Percentiles rank a stretch among this genome's conserved stretches.
These are phyloP conservation scores for Acanthochromis polyacanthus DNA, from an alignment of 2,113 vertebrate genomes.

Conservation along the genomic window DNA sequence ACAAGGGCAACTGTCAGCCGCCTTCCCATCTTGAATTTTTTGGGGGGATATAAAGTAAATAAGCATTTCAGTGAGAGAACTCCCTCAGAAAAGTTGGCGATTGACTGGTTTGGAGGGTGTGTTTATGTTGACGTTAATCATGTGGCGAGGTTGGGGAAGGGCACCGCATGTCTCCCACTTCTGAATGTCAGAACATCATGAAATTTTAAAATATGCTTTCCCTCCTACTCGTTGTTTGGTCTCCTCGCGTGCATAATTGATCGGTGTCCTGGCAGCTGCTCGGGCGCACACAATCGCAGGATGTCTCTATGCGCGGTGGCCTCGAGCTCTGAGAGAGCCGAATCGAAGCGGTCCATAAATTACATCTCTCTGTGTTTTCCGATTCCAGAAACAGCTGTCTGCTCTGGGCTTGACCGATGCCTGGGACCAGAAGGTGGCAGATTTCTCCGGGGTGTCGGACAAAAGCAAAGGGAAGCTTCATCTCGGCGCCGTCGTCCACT, in stretches of 20 bases:
- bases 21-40: constrained; percentile 41
- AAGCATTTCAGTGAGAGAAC: constrained; percentile 17
- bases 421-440: constrained; percentile 69
- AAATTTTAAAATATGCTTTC: constrained; percentile 63
- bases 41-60: constrained; percentile 52
- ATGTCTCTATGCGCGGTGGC: constrained; percentile 6
- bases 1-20: constrained; percentile 83
- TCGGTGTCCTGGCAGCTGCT: constrained; percentile 48
- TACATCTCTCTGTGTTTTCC: constrained; percentile 6
- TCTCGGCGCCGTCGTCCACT: constrained; percentile 72
- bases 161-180: constrained; percentile 12
- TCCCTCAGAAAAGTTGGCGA: constrained; percentile 46
- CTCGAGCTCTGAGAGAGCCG: constrained; percentile 1
- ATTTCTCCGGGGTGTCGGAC: constrained; percentile 69
- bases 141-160: constrained; percentile 8
- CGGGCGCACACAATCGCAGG: constrained; percentile 9
- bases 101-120: constrained; percentile 27
- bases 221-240: constrained; percentile 51
- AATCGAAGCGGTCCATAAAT: constrained; percentile 5
- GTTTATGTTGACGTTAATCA: constrained; percentile 41
- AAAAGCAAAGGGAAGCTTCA: constrained; percentile 64
- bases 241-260: constrained; percentile 69
- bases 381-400: constrained; percentile 66
- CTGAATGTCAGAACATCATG: constrained; percentile 67
- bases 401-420: constrained; percentile 73